These are phyloP conservation scores for Callaeas wilsoni DNA, from an alignment of 2,113 vertebrate species.

Conservation along the genomic window DNA sequence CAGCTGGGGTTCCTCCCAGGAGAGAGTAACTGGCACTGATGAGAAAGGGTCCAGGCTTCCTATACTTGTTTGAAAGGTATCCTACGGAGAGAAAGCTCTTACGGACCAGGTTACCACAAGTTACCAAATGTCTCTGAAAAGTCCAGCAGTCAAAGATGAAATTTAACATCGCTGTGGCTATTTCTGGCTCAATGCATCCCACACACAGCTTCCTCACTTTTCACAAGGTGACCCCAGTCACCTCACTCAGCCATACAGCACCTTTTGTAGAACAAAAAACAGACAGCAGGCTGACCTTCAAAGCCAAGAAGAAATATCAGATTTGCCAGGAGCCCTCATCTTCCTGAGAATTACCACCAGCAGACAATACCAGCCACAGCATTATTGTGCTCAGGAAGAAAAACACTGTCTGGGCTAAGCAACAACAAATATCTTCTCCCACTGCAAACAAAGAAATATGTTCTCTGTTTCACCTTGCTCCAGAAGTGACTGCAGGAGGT, in stretches of 20 bases:
- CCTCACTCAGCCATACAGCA: accelerated
- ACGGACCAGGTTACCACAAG: background rate
- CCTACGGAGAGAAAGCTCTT: background rate
- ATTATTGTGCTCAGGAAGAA: background rate
- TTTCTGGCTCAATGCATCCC: background rate
- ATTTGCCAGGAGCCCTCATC: background rate
- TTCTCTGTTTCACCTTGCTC: background rate
- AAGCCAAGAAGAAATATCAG: background rate
- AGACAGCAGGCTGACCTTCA: background rate
- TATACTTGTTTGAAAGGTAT: background rate
- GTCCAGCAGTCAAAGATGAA: background rate
- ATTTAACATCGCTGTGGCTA: background rate
- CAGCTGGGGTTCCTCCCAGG: background rate
- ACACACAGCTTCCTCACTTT: background rate
- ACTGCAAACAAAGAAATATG: background rate
- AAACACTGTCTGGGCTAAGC: background rate
- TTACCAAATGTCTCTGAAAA: background rate
- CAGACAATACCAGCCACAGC: background rate
- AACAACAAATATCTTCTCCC: background rate
- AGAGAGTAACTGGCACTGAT: background rate
- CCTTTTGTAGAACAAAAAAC: background rate
- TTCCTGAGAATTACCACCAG: background rate
- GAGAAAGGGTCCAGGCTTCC: background rate
- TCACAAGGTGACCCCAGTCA: background rate
- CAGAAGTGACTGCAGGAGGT: background rate